Evolutionary conservation across 2,797 vertebrate species (phyloP).

Genomic region (Rhodeus uyekii): DNA sequence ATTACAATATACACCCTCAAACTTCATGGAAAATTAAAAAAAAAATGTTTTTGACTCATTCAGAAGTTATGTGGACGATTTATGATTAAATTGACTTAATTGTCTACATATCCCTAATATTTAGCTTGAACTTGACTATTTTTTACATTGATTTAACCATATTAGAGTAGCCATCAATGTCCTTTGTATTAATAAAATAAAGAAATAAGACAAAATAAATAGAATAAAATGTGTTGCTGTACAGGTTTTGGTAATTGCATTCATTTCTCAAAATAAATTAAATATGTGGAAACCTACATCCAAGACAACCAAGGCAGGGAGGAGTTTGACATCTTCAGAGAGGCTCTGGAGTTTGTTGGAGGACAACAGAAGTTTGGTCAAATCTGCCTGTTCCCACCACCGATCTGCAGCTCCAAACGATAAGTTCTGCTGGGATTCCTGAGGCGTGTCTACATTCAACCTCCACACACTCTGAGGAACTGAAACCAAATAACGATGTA

Average conservation of each 20-base stretch:
- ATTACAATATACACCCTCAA: background rate
- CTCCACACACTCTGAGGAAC: conserved; percentile 91
- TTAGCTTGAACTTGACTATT: background rate
- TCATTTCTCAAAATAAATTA: background rate
- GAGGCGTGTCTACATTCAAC: conserved; percentile 87
- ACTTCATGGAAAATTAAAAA: background rate
- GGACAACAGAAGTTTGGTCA: conserved; percentile 89
- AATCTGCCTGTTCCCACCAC: conserved; percentile 97
- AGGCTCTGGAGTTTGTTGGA: conserved; percentile 88
- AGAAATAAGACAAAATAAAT: background rate
- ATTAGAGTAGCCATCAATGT: background rate
- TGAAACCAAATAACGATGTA: conserved; percentile 55
- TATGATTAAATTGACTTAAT: too few species aligned
- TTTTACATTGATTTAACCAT: background rate
- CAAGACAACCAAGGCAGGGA: conserved; percentile 83
- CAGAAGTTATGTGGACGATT: background rate
- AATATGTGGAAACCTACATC: conserved; percentile 81
- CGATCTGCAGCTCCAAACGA: conserved; percentile 83
- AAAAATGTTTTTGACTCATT: background rate
- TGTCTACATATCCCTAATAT: too few species aligned
- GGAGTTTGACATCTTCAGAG: conserved; percentile 85
- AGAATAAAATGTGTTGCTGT: background rate
- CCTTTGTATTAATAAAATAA: background rate
- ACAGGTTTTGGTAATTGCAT: background rate
- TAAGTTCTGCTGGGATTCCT: conserved; percentile 82